Percentiles rank a stretch among this genome's conserved stretches.
These are phyloP conservation scores for Halichondria panicea DNA, from an alignment of 37 sponge, comb jelly and placozoan species.

Conservation along the genomic window DNA sequence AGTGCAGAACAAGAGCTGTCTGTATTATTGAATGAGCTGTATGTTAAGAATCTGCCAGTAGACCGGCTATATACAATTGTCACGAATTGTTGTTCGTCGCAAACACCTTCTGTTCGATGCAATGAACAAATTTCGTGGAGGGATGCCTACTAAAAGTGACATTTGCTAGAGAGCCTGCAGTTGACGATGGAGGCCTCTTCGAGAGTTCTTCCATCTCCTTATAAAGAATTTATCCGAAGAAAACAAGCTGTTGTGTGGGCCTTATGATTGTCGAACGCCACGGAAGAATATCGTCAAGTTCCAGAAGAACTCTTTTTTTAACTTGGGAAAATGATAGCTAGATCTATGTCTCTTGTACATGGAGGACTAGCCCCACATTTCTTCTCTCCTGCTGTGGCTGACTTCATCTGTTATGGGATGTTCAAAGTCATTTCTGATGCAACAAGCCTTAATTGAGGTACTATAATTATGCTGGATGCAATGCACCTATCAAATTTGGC, in stretches of 20 bases:
- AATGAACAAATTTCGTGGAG: background rate
- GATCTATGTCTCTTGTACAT: slow-evolving; percentile 8
- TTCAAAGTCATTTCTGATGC: no score
- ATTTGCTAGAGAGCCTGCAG: background rate
- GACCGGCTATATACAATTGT: no score
- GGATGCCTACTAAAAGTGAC: no score
- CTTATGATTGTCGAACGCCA: background rate
- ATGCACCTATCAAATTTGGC: background rate
- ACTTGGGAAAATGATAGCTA: slow-evolving; percentile 1
- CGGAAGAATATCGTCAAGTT: slow-evolving; percentile 1
- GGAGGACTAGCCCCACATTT: slow-evolving; percentile 13
- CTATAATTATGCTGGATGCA: background rate
- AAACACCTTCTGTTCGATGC: background rate
- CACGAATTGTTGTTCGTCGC: background rate
- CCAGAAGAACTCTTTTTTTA: background rate
- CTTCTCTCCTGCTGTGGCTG: slow-evolving; percentile 2
- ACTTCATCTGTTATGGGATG: background rate
- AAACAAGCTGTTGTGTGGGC: background rate
- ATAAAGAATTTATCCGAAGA: background rate
- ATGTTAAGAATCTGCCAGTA: no score
- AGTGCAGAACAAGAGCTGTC: no score
- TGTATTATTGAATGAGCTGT: no score
- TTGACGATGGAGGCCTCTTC: background rate
- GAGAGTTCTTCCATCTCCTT: slow-evolving; percentile 2
- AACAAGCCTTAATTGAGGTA: no score